Evolutionary conservation across 2,888 invertebrate species (phyloP).

Genomic region (Dastarcus helophoroides): DNA sequence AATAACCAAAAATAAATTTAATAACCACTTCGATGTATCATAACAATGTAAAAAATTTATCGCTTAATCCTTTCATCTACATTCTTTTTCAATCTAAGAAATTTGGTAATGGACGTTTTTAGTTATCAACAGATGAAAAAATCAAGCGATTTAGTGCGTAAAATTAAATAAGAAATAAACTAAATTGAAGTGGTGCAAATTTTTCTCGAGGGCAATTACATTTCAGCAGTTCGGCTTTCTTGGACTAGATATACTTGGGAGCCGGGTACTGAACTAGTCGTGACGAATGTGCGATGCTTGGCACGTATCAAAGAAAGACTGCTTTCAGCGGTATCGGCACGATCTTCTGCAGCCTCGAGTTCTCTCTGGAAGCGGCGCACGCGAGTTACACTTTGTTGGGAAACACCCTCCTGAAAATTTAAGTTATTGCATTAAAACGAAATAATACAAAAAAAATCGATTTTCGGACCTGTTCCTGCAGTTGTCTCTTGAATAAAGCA

Average conservation of each 20-base stretch:
- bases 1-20: no score
- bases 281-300: slow-evolving; percentile 96
- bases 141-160: no score
- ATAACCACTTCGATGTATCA: no score
- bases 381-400: slow-evolving; percentile 84
- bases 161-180: no score
- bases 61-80: no score
- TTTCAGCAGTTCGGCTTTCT: slow-evolving; percentile 52
- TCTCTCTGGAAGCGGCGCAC: slow-evolving; percentile 98
- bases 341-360: slow-evolving; percentile 93
- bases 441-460: neutral
- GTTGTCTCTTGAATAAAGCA: slow-evolving; percentile 89
- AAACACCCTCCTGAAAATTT: slow-evolving; percentile 68
- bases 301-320: slow-evolving; percentile 90
- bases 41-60: no score
- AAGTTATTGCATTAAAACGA: slow-evolving; percentile 4
- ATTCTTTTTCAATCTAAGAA: no score
- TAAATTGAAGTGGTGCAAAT: no score
- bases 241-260: slow-evolving; percentile 85
- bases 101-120: no score
- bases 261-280: slow-evolving; percentile 85
- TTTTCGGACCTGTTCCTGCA: slow-evolving; percentile 69
- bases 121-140: no score
- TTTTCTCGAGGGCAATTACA: slow-evolving; percentile 23
- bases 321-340: slow-evolving; percentile 90